A percentile compares a stretch with the other conserved stretches of the same genome.
These are phyloP conservation scores for Ceratosolen fusciceps DNA, from an alignment of 1,140 invertebrate species.

Conservation along the genomic window DNA sequence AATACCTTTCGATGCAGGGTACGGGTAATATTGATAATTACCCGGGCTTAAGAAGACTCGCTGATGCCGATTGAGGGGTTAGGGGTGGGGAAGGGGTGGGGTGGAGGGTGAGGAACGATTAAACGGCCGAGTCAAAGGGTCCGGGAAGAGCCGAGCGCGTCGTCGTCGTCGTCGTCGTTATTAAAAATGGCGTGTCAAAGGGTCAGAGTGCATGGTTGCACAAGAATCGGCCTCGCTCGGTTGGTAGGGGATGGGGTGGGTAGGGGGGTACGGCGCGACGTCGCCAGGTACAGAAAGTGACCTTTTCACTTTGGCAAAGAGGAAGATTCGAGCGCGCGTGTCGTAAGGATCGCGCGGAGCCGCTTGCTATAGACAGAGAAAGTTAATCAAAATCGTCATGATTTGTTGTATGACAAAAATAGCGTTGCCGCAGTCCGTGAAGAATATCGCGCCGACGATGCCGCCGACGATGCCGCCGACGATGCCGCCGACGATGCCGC, in stretches of 20 bases:
- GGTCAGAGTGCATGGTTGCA: conserved; percentile 1
- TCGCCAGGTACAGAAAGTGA: neutral
- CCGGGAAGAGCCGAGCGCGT: no score
- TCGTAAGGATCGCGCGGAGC: neutral
- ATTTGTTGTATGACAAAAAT: conserved; percentile 26
- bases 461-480: neutral
- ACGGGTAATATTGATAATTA: no score
- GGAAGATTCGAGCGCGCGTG: neutral
- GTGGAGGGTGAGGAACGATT: no score
- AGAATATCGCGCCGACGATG: neutral
- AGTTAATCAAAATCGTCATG: conserved; percentile 32
- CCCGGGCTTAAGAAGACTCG: no score
- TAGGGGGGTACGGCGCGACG: no score
- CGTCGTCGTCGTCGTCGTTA: no score
- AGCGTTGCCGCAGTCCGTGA: neutral
- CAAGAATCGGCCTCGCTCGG: neutral
- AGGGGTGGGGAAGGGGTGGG: no score
- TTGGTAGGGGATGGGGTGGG: no score
- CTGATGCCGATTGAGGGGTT: no score
- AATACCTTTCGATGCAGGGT: no score
- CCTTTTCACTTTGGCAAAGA: neutral
- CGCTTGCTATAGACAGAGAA: neutral
- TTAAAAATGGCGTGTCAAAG: neutral
- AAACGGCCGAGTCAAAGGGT: no score
- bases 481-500: neutral